phyloP scores from a whole-genome alignment of 2,888 invertebrate species.

The Mayetiola destructor region DNA sequence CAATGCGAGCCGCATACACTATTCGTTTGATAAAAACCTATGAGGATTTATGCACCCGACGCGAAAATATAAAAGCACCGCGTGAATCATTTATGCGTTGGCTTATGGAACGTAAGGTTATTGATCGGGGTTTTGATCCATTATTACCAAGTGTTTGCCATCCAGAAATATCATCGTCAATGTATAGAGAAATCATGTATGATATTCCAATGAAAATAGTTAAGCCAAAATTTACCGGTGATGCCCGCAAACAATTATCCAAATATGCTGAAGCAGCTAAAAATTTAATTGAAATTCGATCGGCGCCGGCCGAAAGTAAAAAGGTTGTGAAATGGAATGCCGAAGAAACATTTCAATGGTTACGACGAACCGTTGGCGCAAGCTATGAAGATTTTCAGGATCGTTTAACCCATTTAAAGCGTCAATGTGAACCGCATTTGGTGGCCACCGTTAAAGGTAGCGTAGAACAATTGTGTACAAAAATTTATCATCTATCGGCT shows the following conservation, averaged over 20 bases:
- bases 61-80: slow-evolving; percentile 88
- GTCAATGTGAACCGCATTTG: slow-evolving; percentile 91
- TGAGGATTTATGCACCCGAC: slow-evolving; percentile 83
- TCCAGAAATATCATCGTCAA: slow-evolving; percentile 81
- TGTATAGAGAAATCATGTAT: slow-evolving; percentile 97
- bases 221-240: slow-evolving; percentile 90
- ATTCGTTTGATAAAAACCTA: slow-evolving; percentile 80
- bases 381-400: slow-evolving; percentile 83
- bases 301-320: slow-evolving; percentile 81
- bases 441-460: slow-evolving; percentile 88
- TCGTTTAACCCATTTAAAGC: slow-evolving; percentile 76
- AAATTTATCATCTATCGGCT: slow-evolving; percentile 76
- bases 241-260: slow-evolving; percentile 85
- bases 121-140: slow-evolving; percentile 80
- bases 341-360: slow-evolving; percentile 93
- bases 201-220: slow-evolving; percentile 92
- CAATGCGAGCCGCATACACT: slow-evolving; percentile 65
- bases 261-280: slow-evolving; percentile 94
- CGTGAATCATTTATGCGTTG: slow-evolving; percentile 93
- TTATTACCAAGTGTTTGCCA: slow-evolving; percentile 81
- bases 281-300: slow-evolving; percentile 88
- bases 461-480: slow-evolving; percentile 87
- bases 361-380: slow-evolving; percentile 81
- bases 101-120: slow-evolving; percentile 89
- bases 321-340: slow-evolving; percentile 98